Percentiles rank a stretch among this genome's conserved stretches.
These are phyloP conservation scores for Anabas testudineus DNA, from an alignment of 2,797 vertebrate genomes.

Conservation along the genomic window DNA sequence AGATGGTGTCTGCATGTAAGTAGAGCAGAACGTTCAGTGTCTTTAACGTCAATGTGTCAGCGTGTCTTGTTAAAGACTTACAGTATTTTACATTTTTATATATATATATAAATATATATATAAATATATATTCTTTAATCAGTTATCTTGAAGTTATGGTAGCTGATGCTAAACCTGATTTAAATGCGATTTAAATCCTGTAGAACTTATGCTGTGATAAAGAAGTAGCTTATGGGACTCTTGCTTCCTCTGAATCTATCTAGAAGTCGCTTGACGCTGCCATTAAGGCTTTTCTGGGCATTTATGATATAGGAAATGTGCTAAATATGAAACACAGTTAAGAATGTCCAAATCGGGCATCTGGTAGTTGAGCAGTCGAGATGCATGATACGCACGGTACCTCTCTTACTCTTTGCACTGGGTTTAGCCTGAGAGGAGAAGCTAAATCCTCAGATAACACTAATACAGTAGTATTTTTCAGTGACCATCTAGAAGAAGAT, in stretches of 20 bases:
- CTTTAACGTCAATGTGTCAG: too few species aligned
- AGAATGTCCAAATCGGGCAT: too few species aligned
- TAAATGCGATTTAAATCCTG: constrained; percentile 52
- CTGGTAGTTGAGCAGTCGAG: too few species aligned
- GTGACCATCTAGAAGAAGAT: not conserved
- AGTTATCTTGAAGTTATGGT: constrained; percentile 36
- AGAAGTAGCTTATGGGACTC: constrained; percentile 47
- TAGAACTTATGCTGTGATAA: constrained; percentile 40
- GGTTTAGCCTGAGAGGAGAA: too few species aligned
- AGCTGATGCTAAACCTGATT: constrained; percentile 44
- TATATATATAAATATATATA: too few species aligned
- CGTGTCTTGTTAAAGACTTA: constrained; percentile 44
- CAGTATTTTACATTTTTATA: too few species aligned
- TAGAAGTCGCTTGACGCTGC: constrained; percentile 25
- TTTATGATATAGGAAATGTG: constrained; percentile 41
- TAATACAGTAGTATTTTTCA: not conserved
- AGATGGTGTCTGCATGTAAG: constrained; percentile 48
- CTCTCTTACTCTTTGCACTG: too few species aligned
- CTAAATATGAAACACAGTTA: constrained; percentile 8
- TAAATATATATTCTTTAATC: not conserved
- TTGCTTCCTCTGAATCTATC: constrained; percentile 45
- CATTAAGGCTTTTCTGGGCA: constrained; percentile 37
- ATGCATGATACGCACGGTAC: too few species aligned
- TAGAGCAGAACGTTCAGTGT: constrained; percentile 47
- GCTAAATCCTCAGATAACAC: not conserved